phyloP scores from a whole-genome alignment of 2,797 vertebrate species.

The Megalops cyprinoides region DNA sequence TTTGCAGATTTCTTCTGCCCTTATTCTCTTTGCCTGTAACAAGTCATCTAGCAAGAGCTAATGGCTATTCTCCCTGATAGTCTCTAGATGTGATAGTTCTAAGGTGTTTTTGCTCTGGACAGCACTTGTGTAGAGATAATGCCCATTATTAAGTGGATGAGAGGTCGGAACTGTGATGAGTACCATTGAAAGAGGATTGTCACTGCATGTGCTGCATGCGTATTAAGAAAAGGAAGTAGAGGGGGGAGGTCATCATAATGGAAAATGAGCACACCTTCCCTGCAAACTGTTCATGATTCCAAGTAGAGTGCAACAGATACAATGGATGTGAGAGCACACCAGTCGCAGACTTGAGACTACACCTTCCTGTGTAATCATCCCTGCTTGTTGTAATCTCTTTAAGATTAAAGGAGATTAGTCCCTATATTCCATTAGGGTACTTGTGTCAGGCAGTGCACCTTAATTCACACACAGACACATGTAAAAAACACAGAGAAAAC shows the following conservation, averaged over 20 bases:
- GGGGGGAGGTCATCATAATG: neutral
- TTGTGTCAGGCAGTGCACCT: neutral
- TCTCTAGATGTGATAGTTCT: neutral
- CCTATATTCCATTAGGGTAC: neutral
- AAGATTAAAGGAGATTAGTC: neutral
- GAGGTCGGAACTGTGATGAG: neutral
- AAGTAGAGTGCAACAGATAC: neutral
- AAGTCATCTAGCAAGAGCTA: neutral
- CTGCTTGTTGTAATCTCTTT: neutral
- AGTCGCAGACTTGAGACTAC: conserved; percentile 22
- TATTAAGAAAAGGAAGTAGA: neutral
- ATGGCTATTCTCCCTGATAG: conserved; percentile 4
- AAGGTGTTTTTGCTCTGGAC: neutral
- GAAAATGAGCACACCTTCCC: neutral
- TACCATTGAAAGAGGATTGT: neutral
- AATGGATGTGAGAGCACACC: conserved; percentile 32
- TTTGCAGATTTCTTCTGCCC: neutral
- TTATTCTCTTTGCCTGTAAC: neutral
- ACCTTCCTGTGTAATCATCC: neutral
- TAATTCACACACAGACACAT: too few relatives aligned
- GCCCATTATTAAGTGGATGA: neutral
- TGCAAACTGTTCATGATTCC: neutral
- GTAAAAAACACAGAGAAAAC: neutral
- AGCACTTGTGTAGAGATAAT: neutral
- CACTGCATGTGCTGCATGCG: neutral